phyloP scores from a whole-genome alignment of 1,140 invertebrate species.

The Bombus vancouverensis region DNA sequence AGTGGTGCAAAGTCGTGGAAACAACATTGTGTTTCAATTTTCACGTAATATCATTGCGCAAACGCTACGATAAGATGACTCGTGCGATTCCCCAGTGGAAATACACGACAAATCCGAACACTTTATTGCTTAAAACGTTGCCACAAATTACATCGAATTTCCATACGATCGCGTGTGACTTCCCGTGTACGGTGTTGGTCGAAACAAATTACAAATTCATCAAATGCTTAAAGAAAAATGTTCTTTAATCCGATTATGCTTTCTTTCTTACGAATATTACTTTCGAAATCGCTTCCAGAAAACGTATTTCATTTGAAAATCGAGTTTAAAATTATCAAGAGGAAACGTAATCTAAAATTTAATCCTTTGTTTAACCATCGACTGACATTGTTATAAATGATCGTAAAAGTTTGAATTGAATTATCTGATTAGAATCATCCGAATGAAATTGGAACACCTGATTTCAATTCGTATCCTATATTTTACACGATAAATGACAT shows the following conservation, averaged over 20 bases:
- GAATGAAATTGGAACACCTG: too few relatives aligned
- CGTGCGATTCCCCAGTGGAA: neutral
- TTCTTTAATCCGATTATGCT: neutral
- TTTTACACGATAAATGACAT: too few relatives aligned
- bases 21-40: neutral
- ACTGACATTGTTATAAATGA: neutral
- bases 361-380: too few relatives aligned
- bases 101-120: neutral
- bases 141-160: neutral
- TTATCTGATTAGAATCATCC: too few relatives aligned
- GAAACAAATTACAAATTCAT: neutral
- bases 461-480: too few relatives aligned
- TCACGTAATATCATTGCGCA: neutral
- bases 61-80: neutral
- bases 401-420: neutral
- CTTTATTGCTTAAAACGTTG: neutral
- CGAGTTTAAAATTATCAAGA: neutral
- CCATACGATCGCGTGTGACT: conserved; percentile 4
- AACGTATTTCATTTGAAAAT: neutral
- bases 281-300: too few relatives aligned
- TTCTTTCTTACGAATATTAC: neutral
- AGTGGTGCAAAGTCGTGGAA: neutral
- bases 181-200: neutral
- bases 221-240: neutral
- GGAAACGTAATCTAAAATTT: neutral